A percentile compares a stretch with the other conserved stretches of the same genome.
Conservation (phyloP, 1,140 invertebrate genomes). For the Aporrectodea caliginosa region DNA sequence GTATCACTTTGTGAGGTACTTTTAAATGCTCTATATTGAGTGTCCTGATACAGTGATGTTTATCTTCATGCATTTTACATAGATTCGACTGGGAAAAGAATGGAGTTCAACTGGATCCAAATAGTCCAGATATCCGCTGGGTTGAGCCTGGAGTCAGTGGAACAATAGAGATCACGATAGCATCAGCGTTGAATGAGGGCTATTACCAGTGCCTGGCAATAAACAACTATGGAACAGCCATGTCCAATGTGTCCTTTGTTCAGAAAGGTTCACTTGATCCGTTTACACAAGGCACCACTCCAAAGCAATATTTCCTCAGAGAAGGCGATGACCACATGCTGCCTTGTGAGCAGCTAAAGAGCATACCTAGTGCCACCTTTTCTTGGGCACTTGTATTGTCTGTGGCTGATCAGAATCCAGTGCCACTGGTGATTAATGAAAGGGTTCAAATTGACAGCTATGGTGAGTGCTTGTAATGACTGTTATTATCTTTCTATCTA, state of each 20-base stretch:
- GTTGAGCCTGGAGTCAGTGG: not conserved
- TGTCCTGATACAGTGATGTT: no score
- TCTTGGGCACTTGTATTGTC: not conserved
- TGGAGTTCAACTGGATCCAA: not conserved
- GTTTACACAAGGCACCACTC: not conserved
- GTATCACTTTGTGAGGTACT: no score
- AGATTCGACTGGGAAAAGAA: not conserved
- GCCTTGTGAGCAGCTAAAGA: not conserved
- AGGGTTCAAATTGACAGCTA: no score
- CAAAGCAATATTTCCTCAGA: not conserved
- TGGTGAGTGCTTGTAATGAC: no score
- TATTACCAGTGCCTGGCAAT: not conserved
- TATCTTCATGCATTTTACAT: no score
- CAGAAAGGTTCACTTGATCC: not conserved
- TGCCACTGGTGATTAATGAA: no score
- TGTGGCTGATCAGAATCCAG: not conserved
- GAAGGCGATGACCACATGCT: not conserved
- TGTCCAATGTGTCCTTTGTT: not conserved
- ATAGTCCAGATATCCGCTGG: not conserved
- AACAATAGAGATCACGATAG: not conserved
- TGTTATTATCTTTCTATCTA: no score
- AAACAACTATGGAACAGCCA: not conserved
- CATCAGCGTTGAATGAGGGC: not conserved
- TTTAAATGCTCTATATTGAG: no score
- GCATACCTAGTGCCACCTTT: not conserved